Evolutionary conservation across 2,888 invertebrate genomes (phyloP).

Genomic region (Xestia ashworthii): DNA sequence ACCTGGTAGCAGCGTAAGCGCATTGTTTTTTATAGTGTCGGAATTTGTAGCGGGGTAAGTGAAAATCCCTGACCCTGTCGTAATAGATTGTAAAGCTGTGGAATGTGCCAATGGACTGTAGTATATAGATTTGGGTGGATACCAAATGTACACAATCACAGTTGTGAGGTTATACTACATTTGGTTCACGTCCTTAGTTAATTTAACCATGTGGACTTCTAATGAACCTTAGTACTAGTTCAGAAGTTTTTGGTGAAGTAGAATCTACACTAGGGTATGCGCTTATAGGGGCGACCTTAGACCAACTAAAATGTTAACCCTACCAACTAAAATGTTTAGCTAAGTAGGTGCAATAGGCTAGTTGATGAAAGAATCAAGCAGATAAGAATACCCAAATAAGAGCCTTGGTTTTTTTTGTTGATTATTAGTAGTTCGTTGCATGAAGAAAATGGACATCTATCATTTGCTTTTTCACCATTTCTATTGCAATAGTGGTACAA

Average conservation of each 20-base stretch:
- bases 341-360: no score
- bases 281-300: no score
- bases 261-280: no score
- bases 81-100: slow-evolving; percentile 68
- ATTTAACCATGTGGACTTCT: not conserved
- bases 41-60: slow-evolving; percentile 77
- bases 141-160: slow-evolving; percentile 25
- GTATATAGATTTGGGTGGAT: slow-evolving; percentile 20
- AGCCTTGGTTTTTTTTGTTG: no score
- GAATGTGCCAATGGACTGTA: slow-evolving; percentile 55
- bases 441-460: not conserved
- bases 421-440: no score
- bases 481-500: not conserved
- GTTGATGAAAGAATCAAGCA: not conserved
- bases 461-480: no score
- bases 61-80: slow-evolving; percentile 72
- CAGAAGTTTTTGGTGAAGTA: not conserved
- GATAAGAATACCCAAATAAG: not conserved
- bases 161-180: slow-evolving; percentile 2
- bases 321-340: not conserved
- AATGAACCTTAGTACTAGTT: not conserved
- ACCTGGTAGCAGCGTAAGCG: slow-evolving; percentile 81
- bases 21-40: slow-evolving; percentile 82
- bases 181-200: not conserved
- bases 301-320: not conserved